Evolutionary conservation across 2,797 vertebrate genomes (phyloP), one percentile per base, ranked within the genome.

Genomic region (Megaceryle alcyon): DNA sequence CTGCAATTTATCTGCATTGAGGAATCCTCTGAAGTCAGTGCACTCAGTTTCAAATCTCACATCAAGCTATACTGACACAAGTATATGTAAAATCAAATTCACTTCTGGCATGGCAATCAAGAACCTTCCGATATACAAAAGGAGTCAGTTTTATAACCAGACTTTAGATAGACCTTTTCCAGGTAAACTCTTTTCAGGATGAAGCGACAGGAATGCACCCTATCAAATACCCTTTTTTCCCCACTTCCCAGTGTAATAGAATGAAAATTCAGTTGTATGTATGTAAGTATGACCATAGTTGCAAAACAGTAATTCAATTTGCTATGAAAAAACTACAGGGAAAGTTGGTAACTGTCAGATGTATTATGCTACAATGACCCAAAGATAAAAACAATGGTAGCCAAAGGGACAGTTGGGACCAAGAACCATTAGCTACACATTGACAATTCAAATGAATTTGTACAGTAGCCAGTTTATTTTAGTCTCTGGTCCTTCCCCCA

Each of bases 381-480:
- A 92, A 86, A 90, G 54, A 79, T 44, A 72, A 86, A 93, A 88
- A 77, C 53, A 10, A 64, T 51, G 23, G 63, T 68, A 71, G 48
- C 51, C 91, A 92, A 96, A 94, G 53, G 56, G 77, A 86, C 43
- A n/a, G 33, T 81, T 85, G 85, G 78, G 90, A 91, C 48, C 73
- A 69, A 71, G 25, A 66, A 56, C 44, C 69, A 68, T 77, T 87
- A 94, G 48, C 49, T 75, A 59, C 79, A 48, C 91, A 39, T 71
- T 75, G 66, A 86, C 37, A 65, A 76, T 90, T 90, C 77, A 85
- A 82, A 93, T 68, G 53, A 10, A 9, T 60, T 93, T 96, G 76
- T 82, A 61, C 6, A 0, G 1, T 43, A 71, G 76, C 90, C 87
- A 90, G 65, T 65, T 76, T 68, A 49, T 86, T 94, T 89, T 49